Evolutionary conservation across 2,888 invertebrate species (phyloP).

Genomic region (Hydrotaea cyrtoneurina): DNA sequence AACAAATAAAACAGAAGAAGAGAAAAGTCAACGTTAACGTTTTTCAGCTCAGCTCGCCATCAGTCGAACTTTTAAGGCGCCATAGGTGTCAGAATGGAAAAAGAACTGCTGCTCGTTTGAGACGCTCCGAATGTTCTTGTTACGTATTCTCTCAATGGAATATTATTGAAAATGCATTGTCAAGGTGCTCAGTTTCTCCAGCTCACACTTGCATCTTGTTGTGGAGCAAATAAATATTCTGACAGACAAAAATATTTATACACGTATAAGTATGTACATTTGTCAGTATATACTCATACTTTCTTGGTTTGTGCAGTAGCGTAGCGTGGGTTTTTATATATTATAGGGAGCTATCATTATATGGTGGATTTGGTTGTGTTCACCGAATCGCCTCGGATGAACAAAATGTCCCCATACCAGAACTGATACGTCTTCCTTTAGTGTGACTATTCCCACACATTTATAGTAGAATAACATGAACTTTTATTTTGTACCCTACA

Average conservation of each 20-base stretch:
- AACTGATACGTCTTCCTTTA: no score
- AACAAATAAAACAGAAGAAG: constrained; percentile 27
- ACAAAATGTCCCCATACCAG: no score
- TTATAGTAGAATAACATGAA: no score
- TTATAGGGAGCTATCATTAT: no score
- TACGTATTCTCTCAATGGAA: background rate
- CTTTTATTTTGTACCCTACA: no score
- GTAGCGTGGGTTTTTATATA: no score
- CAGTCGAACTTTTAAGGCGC: constrained; percentile 25
- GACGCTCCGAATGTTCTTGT: background rate
- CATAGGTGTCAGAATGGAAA: constrained; percentile 28
- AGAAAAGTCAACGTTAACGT: background rate
- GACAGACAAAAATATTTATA: background rate
- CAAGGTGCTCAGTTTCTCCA: background rate
- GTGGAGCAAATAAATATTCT: background rate
- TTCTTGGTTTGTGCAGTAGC: no score
- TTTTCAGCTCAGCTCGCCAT: background rate
- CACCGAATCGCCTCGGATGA: no score
- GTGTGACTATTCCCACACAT: no score
- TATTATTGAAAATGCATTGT: constrained; percentile 21
- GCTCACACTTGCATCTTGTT: background rate
- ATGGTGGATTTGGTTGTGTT: no score
- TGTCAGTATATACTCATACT: no score
- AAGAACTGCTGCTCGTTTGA: background rate
- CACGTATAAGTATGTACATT: no score